Conservation (phyloP, 2,888 invertebrate species). For the Pyrrhosoma nymphula region DNA sequence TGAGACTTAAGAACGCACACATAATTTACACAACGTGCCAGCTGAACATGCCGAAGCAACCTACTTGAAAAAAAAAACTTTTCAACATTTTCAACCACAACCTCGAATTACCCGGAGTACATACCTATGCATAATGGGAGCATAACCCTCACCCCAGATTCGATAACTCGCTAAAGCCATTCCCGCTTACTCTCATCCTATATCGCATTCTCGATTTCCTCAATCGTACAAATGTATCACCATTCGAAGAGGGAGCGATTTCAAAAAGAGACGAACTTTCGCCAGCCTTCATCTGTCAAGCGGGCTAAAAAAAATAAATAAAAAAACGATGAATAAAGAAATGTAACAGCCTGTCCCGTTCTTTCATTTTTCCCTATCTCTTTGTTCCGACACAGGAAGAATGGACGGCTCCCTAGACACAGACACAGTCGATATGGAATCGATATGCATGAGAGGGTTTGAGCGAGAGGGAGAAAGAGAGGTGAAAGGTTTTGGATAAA, state of each 20-base stretch:
- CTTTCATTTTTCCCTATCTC: background rate
- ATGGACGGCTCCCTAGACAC: background rate
- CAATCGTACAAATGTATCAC: background rate
- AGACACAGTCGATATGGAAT: background rate
- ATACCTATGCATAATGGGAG: too few species aligned
- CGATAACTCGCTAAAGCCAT: background rate
- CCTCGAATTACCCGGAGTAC: background rate
- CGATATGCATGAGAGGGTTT: background rate
- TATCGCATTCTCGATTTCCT: background rate
- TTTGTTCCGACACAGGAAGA: background rate
- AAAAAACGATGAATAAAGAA: background rate
- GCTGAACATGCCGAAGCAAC: too few species aligned
- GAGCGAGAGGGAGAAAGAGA: background rate
- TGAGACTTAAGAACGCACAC: too few species aligned
- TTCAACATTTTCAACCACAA: background rate
- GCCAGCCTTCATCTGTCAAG: conserved; percentile 8
- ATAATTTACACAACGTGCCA: too few species aligned
- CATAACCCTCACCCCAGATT: background rate
- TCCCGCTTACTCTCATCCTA: background rate
- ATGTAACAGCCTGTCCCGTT: background rate
- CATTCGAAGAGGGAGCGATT: background rate
- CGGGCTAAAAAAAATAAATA: background rate
- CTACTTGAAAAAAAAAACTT: background rate
- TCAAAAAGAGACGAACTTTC: background rate
- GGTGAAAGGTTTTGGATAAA: background rate